Percentiles rank a stretch among this genome's conserved stretches.
Evolutionary conservation across 2,888 invertebrate genomes (phyloP).

Genomic region (Rapana venosa): DNA sequence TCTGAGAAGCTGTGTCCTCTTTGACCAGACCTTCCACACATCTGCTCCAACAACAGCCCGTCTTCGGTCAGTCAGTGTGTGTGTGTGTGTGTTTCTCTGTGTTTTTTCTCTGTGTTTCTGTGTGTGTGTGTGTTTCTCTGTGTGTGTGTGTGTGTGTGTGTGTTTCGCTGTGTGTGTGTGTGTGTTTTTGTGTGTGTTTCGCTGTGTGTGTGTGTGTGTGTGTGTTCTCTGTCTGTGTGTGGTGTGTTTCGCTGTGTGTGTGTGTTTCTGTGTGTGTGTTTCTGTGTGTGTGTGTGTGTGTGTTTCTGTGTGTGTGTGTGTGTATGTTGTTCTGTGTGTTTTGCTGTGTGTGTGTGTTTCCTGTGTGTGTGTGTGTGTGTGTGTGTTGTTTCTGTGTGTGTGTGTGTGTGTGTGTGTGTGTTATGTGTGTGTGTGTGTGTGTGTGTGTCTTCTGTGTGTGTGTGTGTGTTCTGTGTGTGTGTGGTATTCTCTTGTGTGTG

Average conservation of each 20-base stretch:
- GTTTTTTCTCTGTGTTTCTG: too few species aligned
- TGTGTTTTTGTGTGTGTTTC: background rate
- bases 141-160: background rate
- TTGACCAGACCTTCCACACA: constrained; percentile 88
- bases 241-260: too few species aligned
- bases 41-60: constrained; percentile 86
- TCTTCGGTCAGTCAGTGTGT: constrained; percentile 77
- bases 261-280: background rate
- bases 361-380: background rate
- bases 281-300: background rate
- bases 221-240: background rate
- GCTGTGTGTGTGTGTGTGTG: background rate
- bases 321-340: too few species aligned
- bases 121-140: background rate
- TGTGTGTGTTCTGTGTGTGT: background rate
- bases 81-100: constrained; percentile 1
- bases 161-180: background rate
- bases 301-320: background rate
- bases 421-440: background rate
- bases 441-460: background rate
- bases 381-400: background rate
- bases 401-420: background rate
- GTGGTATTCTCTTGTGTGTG: background rate
- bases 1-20: constrained; percentile 87
- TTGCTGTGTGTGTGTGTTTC: background rate